Evolutionary conservation across 2,888 invertebrate species (phyloP).

Genomic region (Mechanitis messenoides): DNA sequence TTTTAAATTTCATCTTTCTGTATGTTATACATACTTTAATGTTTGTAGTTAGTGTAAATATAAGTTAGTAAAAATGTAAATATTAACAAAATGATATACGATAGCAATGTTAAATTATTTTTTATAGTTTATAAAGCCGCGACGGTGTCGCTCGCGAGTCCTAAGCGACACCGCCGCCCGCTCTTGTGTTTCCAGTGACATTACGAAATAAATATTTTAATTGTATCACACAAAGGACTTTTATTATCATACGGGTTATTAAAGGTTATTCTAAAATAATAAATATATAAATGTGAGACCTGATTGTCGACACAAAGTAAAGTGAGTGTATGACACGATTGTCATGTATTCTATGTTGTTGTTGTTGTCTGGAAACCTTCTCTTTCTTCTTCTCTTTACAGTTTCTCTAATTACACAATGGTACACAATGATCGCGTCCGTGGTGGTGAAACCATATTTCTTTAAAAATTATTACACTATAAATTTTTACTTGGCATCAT

Average conservation of each 20-base stretch:
- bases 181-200: constrained; percentile 69
- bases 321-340: no score
- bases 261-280: background rate
- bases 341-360: no score
- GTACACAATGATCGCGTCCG: no score
- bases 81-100: constrained; percentile 55
- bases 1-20: constrained; percentile 70
- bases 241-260: constrained; percentile 37
- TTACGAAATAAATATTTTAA: constrained; percentile 75
- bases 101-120: constrained; percentile 69
- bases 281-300: no score
- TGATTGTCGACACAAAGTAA: no score
- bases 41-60: constrained; percentile 69
- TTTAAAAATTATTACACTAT: no score
- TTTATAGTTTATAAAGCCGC: constrained; percentile 69
- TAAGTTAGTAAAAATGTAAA: constrained; percentile 62
- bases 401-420: no score
- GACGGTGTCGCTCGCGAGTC: constrained; percentile 63
- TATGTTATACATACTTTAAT: constrained; percentile 71
- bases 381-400: no score
- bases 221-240: constrained; percentile 57
- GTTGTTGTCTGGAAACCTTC: no score
- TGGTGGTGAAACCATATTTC: no score
- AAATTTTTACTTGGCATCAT: no score
- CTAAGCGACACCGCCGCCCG: constrained; percentile 58